Base-by-base conservation (phyloP, 1,140 invertebrate species). In the Cherax destructor region DNA sequence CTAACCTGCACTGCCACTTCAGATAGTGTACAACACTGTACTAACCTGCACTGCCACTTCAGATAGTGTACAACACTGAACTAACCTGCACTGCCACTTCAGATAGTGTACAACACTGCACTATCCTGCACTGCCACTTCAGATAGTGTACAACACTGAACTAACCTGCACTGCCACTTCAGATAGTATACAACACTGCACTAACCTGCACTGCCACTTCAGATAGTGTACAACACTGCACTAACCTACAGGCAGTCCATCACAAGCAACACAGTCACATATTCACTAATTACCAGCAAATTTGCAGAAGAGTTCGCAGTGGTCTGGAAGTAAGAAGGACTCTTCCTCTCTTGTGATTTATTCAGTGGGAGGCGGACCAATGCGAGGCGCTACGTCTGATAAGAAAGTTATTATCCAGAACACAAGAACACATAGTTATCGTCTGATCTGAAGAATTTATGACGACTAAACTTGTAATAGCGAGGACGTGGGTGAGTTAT, bases 371-470 rank as follows among this genome's bases (percentile, higher is more conserved):
- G 24, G 47, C 13, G 56, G 52, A 47, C 80, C 52, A 9, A 69
- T 41, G 30, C 30, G 61, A 69, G 59, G 81, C 81, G 6, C 61
- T 47, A 13, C 59, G 69, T 18, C 52, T 87, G 76, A 87, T 87
- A 79, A n/a, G 72, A 87, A 69, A 87, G 76, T 87, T 87, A 56
- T 47, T 87, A 87, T 87, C 85, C 13, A 47, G 10, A 30, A 72
- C 52, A 30, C 76, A 47, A 61, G 49, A 87, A 56, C 76, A 61
- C 59, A 72, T n/a, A 78, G 74, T 87, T 87, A 79, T 87, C 76
- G 76, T 74, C 16, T 30, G 41, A 87, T 79, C 50, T 79, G 76
- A 87, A 77, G 85, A 87, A 87, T 87, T 87, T 87, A 87, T 77
- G 85, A 87, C 52, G 85, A 59, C 74, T 83, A 87, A 87, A 87